Percentiles rank a stretch among this genome's conserved stretches.
Evolutionary conservation across 2,888 invertebrate species (phyloP).

Genomic region (Endomychus coccineus): DNA sequence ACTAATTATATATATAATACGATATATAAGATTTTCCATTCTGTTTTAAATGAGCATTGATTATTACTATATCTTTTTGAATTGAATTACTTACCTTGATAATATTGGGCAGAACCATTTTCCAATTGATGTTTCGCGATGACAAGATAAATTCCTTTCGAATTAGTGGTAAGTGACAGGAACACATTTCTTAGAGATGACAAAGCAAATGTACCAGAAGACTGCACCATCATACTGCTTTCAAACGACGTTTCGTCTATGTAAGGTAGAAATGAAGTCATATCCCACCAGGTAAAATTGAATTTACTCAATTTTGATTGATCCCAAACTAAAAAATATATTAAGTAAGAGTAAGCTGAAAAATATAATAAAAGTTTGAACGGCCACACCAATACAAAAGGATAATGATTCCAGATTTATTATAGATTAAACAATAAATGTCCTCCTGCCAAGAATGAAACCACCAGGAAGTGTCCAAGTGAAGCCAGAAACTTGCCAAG

Average conservation of each 20-base stretch:
- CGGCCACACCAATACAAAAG: too few species aligned
- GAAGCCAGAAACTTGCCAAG: too few species aligned
- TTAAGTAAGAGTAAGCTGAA: background rate
- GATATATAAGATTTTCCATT: too few species aligned
- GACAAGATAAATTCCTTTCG: constrained; percentile 74
- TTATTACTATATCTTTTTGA: too few species aligned
- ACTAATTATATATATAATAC: too few species aligned
- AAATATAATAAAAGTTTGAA: background rate
- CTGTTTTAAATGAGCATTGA: too few species aligned
- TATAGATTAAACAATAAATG: too few species aligned
- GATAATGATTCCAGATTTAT: too few species aligned
- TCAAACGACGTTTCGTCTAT: constrained; percentile 78
- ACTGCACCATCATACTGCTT: constrained; percentile 73
- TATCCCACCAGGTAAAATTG: constrained; percentile 88
- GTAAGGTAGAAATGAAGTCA: constrained; percentile 78
- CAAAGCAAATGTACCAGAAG: constrained; percentile 68
- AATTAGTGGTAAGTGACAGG: constrained; percentile 82
- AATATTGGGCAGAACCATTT: constrained; percentile 61
- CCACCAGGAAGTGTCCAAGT: too few species aligned
- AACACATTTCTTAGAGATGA: constrained; percentile 86
- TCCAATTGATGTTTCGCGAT: constrained; percentile 77
- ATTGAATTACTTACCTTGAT: constrained; percentile 59
- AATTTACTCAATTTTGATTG: constrained; percentile 75
- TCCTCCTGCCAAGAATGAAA: too few species aligned
- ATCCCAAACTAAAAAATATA: constrained; percentile 71